Percentiles rank a stretch among this genome's conserved stretches.
phyloP scores from a whole-genome alignment of 2,113 vertebrate species.

The Dicaeum eximium region DNA sequence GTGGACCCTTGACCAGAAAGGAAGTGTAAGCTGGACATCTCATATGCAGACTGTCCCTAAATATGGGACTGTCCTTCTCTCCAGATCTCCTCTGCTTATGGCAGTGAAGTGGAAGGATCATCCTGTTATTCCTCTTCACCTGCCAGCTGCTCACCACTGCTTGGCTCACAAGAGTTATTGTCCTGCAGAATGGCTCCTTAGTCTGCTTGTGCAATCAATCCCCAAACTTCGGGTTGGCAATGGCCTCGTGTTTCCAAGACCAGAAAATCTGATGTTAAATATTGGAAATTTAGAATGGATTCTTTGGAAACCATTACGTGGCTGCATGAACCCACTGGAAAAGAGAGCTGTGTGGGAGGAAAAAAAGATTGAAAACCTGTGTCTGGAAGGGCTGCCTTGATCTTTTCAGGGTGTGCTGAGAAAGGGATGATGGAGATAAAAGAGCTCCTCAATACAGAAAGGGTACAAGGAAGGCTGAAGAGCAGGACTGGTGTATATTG shows the following conservation, averaged over 20 bases:
- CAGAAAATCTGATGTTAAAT: constrained; percentile 64
- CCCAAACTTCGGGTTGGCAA: constrained; percentile 25
- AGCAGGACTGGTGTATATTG: neutral
- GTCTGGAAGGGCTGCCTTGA: neutral
- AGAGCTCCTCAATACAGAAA: neutral
- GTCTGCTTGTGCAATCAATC: constrained; percentile 50
- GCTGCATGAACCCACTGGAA: constrained; percentile 42
- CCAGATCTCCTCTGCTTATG: neutral
- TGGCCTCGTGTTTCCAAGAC: constrained; percentile 4
- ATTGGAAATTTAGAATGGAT: constrained; percentile 54
- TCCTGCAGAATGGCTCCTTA: neutral
- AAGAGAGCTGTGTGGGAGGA: constrained; percentile 38
- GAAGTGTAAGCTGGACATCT: neutral
- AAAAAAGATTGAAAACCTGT: constrained; percentile 23
- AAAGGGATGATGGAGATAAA: neutral
- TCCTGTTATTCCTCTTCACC: constrained; percentile 13
- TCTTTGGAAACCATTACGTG: constrained; percentile 52
- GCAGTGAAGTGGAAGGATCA: constrained; percentile 17
- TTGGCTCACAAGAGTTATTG: neutral
- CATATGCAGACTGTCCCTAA: neutral
- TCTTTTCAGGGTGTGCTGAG: neutral
- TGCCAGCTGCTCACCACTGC: constrained; percentile 41
- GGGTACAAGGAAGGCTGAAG: neutral
- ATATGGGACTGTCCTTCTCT: neutral
- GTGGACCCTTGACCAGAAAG: neutral